Evolutionary conservation across 2,113 vertebrate species (phyloP).

Genomic region (Xiphophorus maculatus): DNA sequence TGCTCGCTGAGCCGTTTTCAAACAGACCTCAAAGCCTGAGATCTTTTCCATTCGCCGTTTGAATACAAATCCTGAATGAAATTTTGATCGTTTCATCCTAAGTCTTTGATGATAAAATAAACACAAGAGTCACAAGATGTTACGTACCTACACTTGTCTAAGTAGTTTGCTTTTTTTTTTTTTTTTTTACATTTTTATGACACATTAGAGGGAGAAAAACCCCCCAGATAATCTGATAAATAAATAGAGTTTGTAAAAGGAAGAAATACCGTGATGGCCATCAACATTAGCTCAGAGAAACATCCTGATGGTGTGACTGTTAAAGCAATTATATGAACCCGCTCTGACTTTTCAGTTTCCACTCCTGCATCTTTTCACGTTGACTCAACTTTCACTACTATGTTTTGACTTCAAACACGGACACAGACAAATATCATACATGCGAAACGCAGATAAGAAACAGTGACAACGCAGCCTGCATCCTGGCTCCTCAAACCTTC

Average conservation of each 20-base stretch:
- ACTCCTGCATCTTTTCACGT: constrained; percentile 39
- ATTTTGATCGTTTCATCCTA: not conserved
- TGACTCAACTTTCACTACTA: constrained; percentile 67
- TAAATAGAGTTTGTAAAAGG: not conserved
- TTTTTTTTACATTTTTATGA: not conserved
- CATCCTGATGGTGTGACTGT: constrained; percentile 6
- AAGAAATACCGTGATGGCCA: not conserved
- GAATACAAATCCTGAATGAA: not conserved
- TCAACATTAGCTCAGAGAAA: not conserved
- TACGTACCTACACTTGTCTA: not conserved
- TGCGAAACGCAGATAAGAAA: constrained; percentile 28
- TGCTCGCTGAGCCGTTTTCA: not conserved
- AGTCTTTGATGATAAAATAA: not conserved
- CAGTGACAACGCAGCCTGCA: not conserved
- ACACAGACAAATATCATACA: constrained; percentile 25
- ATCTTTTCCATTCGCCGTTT: not conserved
- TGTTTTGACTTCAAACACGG: constrained; percentile 41
- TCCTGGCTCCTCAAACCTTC: not conserved
- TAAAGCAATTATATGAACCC: constrained; percentile 11
- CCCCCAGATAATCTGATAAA: too few species aligned
- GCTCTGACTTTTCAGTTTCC: constrained; percentile 33
- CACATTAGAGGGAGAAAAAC: not conserved
- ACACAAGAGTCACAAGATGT: not conserved
- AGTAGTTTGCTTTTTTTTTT: not conserved
- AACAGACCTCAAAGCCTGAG: not conserved